Conservation (phyloP, 2,888 invertebrate genomes). For the Scrobipalpa costella region DNA sequence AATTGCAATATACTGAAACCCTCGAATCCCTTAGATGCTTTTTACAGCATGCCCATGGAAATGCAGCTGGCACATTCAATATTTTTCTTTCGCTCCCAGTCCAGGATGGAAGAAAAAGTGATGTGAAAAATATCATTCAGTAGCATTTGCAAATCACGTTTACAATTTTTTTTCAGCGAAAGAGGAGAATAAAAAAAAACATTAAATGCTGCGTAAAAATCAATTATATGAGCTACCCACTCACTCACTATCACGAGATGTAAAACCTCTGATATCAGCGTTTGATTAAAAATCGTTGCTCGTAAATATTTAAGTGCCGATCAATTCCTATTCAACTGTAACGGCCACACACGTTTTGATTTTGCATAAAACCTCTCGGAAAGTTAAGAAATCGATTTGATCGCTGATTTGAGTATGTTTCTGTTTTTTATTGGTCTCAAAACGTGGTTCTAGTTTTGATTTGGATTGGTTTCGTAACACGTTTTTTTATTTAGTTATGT, state of each 20-base stretch:
- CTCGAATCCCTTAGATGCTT: too few relatives aligned
- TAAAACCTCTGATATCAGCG: conserved; percentile 24
- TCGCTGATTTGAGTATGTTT: conserved; percentile 23
- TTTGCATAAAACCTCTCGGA: conserved; percentile 24
- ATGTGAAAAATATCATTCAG: neutral
- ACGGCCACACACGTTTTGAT: conserved; percentile 28
- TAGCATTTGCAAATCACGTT: too few relatives aligned
- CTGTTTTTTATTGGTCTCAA: conserved; percentile 28
- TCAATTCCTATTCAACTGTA: conserved; percentile 25
- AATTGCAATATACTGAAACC: too few relatives aligned
- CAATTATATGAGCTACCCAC: neutral
- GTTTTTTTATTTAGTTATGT: conserved; percentile 19
- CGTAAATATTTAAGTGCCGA: conserved; percentile 27
- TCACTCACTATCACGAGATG: conserved; percentile 25
- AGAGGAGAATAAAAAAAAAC: neutral
- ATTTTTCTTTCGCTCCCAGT: too few relatives aligned
- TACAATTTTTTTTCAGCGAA: too few relatives aligned
- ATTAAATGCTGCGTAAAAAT: neutral
- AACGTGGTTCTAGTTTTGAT: conserved; percentile 21
- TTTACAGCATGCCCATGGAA: too few relatives aligned
- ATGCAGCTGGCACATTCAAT: too few relatives aligned
- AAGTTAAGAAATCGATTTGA: conserved; percentile 24
- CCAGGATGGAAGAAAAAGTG: too few relatives aligned
- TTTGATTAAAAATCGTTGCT: conserved; percentile 24
- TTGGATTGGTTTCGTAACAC: conserved; percentile 23